phyloP scores from a whole-genome alignment of 1,140 invertebrate species.

The Trinorchestia longiramus region DNA sequence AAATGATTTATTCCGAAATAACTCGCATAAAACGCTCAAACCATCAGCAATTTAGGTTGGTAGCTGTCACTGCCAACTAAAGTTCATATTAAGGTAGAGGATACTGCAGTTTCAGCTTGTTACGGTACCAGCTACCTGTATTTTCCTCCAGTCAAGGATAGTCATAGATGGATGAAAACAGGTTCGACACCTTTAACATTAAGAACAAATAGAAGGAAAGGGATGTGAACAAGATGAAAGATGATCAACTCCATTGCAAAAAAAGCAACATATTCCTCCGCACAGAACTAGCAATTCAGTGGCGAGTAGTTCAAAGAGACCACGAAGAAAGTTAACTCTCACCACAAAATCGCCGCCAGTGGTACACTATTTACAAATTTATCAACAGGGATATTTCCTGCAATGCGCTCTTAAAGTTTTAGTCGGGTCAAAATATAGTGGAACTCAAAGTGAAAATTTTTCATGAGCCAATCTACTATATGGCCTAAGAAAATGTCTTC shows the following conservation, averaged over 20 bases:
- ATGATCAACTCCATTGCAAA: too few species aligned
- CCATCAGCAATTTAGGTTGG: neutral
- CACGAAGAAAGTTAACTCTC: neutral
- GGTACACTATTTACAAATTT: neutral
- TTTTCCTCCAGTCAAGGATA: neutral
- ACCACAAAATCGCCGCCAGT: neutral
- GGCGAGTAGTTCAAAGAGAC: neutral
- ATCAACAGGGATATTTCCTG: neutral
- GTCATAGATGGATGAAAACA: neutral
- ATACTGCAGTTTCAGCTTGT: neutral
- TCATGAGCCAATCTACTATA: neutral
- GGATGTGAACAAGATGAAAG: too few species aligned
- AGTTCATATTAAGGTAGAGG: neutral
- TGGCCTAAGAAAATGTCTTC: too few species aligned
- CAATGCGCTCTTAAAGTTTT: neutral
- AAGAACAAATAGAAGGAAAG: too few species aligned
- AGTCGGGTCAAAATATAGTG: neutral
- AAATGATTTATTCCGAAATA: too few species aligned
- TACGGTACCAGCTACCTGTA: neutral
- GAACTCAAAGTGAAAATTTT: neutral
- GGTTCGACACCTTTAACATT: neutral
- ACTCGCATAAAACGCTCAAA: too few species aligned
- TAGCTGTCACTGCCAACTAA: neutral
- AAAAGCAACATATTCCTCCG: too few species aligned
- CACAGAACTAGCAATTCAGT: too few species aligned